A percentile compares a stretch with the other conserved stretches of the same genome.
These are phyloP conservation scores for Pipistrellus pipistrellus DNA, from an alignment of 2,797 vertebrate genomes.

Conservation along the genomic window DNA sequence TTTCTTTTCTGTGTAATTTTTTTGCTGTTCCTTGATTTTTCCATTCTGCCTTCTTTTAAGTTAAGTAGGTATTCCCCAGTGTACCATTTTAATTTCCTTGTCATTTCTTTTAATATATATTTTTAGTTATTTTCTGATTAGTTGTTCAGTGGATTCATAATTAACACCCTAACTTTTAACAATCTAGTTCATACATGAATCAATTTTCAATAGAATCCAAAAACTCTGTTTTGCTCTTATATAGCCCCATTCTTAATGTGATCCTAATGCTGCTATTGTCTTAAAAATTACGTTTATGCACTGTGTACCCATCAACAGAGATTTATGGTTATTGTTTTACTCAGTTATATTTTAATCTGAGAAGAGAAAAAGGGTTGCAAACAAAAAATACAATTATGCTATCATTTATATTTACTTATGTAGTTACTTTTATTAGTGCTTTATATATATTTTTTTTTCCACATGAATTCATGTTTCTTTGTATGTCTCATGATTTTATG, in stretches of 20 bases:
- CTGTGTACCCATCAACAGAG: neutral
- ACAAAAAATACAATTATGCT: neutral
- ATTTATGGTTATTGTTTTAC: neutral
- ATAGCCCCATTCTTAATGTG: neutral
- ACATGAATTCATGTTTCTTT: neutral
- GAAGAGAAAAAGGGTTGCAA: neutral
- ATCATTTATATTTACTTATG: neutral
- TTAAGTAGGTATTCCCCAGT: neutral
- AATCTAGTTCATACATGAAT: neutral
- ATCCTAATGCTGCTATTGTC: neutral
- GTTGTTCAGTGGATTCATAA: neutral
- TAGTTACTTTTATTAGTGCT: neutral
- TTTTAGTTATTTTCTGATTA: conserved; percentile 15
- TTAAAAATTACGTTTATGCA: neutral
- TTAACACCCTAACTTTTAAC: neutral
- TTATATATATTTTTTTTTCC: neutral
- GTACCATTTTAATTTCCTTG: neutral
- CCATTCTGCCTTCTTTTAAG: neutral
- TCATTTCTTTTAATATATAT: conserved; percentile 26
- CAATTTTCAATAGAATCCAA: neutral
- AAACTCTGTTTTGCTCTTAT: neutral
- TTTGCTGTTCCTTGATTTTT: neutral
- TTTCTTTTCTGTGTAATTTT: neutral
- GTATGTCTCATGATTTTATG: neutral
- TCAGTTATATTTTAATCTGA: neutral